phyloP scores from a whole-genome alignment of 2,113 vertebrate genomes.

The Mionectes macconnelli region DNA sequence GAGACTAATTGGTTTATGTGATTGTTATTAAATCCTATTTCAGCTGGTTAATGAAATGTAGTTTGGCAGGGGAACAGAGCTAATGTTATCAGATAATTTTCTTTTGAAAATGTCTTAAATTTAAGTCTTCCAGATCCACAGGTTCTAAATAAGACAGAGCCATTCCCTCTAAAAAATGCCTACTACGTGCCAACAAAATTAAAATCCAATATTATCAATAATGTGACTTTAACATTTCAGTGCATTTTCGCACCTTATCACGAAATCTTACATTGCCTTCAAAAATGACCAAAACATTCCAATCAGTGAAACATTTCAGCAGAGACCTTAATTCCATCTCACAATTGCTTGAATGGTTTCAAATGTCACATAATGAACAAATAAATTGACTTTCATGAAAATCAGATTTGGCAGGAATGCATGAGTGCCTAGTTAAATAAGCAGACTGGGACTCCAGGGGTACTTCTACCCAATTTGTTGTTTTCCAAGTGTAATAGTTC shows the following conservation, averaged over 20 bases:
- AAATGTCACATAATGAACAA: conserved; percentile 71
- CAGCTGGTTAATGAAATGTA: conserved; percentile 76
- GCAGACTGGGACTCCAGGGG: conserved; percentile 29
- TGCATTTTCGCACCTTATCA: conserved; percentile 5
- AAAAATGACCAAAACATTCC: conserved; percentile 23
- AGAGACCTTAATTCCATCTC: conserved; percentile 51
- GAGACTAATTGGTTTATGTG: conserved; percentile 78
- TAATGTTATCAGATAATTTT: conserved; percentile 71
- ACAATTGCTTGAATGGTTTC: conserved; percentile 66
- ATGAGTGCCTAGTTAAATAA: conserved; percentile 64
- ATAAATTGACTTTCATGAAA: conserved; percentile 70
- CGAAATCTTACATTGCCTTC: background rate
- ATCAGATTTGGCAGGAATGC: conserved; percentile 64
- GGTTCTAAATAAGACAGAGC: conserved; percentile 36
- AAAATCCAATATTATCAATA: background rate
- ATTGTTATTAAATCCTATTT: conserved; percentile 77
- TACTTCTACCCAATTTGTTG: conserved; percentile 48
- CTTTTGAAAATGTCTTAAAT: conserved; percentile 63
- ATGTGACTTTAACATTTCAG: conserved; percentile 2
- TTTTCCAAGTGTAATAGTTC: conserved; percentile 52
- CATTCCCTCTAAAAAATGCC: background rate
- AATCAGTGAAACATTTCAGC: conserved; percentile 46
- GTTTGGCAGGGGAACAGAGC: conserved; percentile 71
- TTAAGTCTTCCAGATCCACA: conserved; percentile 37
- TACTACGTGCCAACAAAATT: background rate